Evolutionary conservation across 1,140 invertebrate species (phyloP).

Genomic region (Tetramorium parvispinum): DNA sequence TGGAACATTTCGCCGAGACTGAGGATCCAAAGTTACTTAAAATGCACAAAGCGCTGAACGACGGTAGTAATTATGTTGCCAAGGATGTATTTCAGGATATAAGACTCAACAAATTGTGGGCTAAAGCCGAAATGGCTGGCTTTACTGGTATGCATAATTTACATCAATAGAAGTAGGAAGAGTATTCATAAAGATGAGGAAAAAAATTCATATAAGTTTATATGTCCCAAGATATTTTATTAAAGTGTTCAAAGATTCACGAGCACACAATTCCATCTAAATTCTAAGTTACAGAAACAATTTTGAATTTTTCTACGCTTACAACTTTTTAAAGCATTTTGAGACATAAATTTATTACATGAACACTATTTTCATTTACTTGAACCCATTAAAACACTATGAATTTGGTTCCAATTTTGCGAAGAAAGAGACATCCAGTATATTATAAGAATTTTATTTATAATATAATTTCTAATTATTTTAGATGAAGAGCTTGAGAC

Average conservation of each 20-base stretch:
- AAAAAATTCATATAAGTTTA: no score
- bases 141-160: constrained; percentile 88
- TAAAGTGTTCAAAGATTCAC: no score
- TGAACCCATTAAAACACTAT: not conserved
- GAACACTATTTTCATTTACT: not conserved
- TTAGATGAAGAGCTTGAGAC: constrained; percentile 92
- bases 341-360: not conserved
- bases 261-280: no score
- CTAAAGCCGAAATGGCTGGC: constrained; percentile 94
- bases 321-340: not conserved
- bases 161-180: not conserved
- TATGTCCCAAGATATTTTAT: no score
- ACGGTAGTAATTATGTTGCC: constrained; percentile 85
- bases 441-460: not conserved
- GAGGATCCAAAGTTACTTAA: constrained; percentile 86
- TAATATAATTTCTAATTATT: constrained; percentile 62
- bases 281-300: no score
- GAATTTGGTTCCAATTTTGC: not conserved
- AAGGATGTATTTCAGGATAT: constrained; percentile 95
- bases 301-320: not conserved
- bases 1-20: constrained; percentile 92
- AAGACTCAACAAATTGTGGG: constrained; percentile 95
- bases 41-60: constrained; percentile 81
- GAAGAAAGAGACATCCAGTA: not conserved
- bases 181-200: no score